Evolutionary conservation across 2,888 invertebrate genomes (phyloP).

Genomic region (Hirtodrosophila confusa): DNA sequence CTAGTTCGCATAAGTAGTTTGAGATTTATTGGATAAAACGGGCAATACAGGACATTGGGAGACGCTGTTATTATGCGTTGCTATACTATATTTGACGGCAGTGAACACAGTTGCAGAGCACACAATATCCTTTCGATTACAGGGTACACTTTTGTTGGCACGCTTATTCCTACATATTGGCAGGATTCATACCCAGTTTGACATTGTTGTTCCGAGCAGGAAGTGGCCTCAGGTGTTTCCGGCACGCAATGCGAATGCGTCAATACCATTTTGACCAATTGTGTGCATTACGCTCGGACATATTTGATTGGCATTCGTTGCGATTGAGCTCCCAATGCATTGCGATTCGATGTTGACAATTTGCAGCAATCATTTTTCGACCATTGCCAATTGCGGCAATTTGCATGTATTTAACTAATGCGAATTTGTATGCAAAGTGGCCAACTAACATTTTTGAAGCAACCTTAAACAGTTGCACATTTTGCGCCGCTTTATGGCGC

Average conservation of each 20-base stretch:
- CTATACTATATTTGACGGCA: too few species aligned
- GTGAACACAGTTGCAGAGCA: neutral
- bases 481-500: neutral
- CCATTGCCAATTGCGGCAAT: slow-evolving; percentile 29
- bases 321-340: neutral
- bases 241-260: slow-evolving; percentile 26
- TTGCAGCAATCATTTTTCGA: slow-evolving; percentile 45
- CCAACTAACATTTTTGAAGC: slow-evolving; percentile 6
- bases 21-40: too few species aligned
- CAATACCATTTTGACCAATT: slow-evolving; percentile 31
- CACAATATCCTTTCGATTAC: too few species aligned
- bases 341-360: slow-evolving; percentile 32
- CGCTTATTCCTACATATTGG: slow-evolving; percentile 1
- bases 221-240: slow-evolving; percentile 32
- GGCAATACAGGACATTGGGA: too few species aligned
- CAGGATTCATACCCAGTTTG: slow-evolving; percentile 1
- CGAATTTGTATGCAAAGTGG: slow-evolving; percentile 17
- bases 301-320: slow-evolving; percentile 41
- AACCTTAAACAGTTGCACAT: slow-evolving; percentile 18
- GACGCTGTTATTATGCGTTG: too few species aligned
- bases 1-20: too few species aligned
- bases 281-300: slow-evolving; percentile 16
- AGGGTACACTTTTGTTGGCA: too few species aligned
- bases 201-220: slow-evolving; percentile 10
- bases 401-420: slow-evolving; percentile 48